Percentiles rank a stretch among this genome's conserved stretches.
Evolutionary conservation across 2,797 vertebrate species (phyloP).

Genomic region (Anabas testudineus): DNA sequence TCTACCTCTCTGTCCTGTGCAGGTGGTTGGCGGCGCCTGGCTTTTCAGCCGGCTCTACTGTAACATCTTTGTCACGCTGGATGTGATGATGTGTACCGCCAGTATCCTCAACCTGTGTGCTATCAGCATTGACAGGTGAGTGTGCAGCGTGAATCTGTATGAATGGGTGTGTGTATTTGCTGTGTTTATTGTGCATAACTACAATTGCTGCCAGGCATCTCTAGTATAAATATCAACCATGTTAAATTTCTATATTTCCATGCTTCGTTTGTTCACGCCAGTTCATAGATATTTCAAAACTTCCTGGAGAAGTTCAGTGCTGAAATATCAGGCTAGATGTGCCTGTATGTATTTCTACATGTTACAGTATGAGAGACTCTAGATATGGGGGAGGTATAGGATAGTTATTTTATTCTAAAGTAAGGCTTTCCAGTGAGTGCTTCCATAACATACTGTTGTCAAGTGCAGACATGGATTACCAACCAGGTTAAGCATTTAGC

Average conservation of each 20-base stretch:
- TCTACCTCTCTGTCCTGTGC: constrained; percentile 66
- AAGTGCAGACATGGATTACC: constrained; percentile 3
- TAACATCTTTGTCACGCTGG: constrained; percentile 94
- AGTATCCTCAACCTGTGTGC: constrained; percentile 98
- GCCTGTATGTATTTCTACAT: constrained; percentile 6
- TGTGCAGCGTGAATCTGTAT: constrained; percentile 5
- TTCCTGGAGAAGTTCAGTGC: not conserved
- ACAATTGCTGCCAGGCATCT: constrained; percentile 36
- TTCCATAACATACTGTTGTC: constrained; percentile 7
- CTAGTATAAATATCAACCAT: constrained; percentile 25
- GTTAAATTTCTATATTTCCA: constrained; percentile 24
- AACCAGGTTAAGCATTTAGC: not conserved
- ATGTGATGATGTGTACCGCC: constrained; percentile 98
- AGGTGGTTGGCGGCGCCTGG: constrained; percentile 96
- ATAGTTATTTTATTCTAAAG: constrained; percentile 5
- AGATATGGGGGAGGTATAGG: not conserved
- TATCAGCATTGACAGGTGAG: constrained; percentile 98
- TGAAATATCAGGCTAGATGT: constrained; percentile 7
- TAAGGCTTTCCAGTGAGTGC: not conserved
- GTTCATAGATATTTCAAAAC: constrained; percentile 39
- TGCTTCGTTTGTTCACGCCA: constrained; percentile 8
- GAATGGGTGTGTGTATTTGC: constrained; percentile 6
- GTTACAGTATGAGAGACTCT: constrained; percentile 1
- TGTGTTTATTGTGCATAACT: constrained; percentile 10
- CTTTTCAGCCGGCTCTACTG: constrained; percentile 93